Conservation (phyloP, 2,797 vertebrate species). For the Epinephelus malabaricus region DNA sequence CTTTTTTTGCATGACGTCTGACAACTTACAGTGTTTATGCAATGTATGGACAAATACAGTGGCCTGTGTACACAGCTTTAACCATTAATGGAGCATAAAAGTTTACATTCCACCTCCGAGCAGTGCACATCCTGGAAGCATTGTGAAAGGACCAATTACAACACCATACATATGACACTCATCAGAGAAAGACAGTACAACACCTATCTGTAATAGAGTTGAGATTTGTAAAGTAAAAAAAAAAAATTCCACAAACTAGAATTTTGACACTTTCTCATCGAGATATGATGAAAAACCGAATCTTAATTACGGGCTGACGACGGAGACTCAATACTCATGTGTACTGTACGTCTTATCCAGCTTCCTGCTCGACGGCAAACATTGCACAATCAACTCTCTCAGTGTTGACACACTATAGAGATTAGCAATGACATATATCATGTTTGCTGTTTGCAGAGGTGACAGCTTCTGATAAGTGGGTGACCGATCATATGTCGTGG, state of each 20-base stretch:
- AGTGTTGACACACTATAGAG: conserved; percentile 68
- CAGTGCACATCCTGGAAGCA: background rate
- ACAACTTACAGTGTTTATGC: background rate
- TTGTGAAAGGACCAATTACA: conserved; percentile 1
- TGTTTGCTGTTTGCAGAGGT: conserved; percentile 67
- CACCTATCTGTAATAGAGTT: background rate
- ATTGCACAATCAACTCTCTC: conserved; percentile 52
- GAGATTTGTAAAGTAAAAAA: background rate
- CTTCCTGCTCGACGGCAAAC: conserved; percentile 61
- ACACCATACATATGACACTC: background rate
- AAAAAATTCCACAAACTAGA: background rate
- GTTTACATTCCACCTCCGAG: conserved; percentile 32
- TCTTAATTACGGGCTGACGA: conserved; percentile 15
- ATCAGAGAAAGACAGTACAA: background rate
- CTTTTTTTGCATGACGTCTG: background rate
- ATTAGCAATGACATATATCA: conserved; percentile 68
- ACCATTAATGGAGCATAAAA: conserved; percentile 15
- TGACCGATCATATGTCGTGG: conserved; percentile 21
- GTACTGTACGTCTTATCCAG: conserved; percentile 40
- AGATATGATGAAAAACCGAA: background rate
- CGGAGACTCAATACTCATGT: conserved; percentile 1
- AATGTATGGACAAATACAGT: conserved; percentile 9
- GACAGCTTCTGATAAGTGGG: conserved; percentile 74
- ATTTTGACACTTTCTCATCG: conserved; percentile 1
- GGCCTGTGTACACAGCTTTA: conserved; percentile 15